These are phyloP conservation scores for Cecidostiba fungosa DNA, from an alignment of 2,888 invertebrate species.

Conservation along the genomic window DNA sequence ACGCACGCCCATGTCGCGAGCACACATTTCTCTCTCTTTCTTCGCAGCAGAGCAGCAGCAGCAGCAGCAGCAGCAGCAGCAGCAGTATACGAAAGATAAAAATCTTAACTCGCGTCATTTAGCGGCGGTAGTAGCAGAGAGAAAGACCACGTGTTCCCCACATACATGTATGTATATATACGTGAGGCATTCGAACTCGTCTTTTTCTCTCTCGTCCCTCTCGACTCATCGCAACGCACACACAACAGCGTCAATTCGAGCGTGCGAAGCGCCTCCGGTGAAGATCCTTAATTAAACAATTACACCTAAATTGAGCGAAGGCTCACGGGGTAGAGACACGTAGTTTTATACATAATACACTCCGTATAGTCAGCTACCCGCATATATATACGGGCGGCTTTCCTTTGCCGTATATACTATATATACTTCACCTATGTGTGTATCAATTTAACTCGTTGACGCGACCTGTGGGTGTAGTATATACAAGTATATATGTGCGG, in stretches of 20 bases:
- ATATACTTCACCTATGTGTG: constrained; percentile 49
- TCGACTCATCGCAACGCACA: not conserved
- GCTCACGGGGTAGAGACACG: constrained; percentile 65
- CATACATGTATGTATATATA: not conserved
- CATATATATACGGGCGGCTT: constrained; percentile 9
- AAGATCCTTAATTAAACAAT: constrained; percentile 77
- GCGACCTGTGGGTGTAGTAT: constrained; percentile 9
- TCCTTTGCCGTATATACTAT: constrained; percentile 15
- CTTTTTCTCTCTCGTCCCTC: constrained; percentile 9
- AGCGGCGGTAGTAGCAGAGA: not conserved
- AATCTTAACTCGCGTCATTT: constrained; percentile 58
- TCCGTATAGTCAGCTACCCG: constrained; percentile 27
- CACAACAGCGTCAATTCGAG: constrained; percentile 23
- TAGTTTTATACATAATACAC: not conserved
- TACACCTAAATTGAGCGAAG: constrained; percentile 75
- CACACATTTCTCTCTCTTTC: not conserved
- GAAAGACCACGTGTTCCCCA: not conserved
- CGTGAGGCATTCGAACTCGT: not conserved
- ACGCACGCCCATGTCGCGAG: constrained; percentile 25
- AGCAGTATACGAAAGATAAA: constrained; percentile 50
- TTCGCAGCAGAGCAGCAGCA: not conserved
- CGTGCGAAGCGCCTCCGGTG: constrained; percentile 68
- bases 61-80: not conserved
- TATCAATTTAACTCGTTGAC: constrained; percentile 42
- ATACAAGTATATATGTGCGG: not conserved